These are phyloP conservation scores for Sphaerophoria rueppellii DNA, from an alignment of 2,888 invertebrate species.

Conservation along the genomic window DNA sequence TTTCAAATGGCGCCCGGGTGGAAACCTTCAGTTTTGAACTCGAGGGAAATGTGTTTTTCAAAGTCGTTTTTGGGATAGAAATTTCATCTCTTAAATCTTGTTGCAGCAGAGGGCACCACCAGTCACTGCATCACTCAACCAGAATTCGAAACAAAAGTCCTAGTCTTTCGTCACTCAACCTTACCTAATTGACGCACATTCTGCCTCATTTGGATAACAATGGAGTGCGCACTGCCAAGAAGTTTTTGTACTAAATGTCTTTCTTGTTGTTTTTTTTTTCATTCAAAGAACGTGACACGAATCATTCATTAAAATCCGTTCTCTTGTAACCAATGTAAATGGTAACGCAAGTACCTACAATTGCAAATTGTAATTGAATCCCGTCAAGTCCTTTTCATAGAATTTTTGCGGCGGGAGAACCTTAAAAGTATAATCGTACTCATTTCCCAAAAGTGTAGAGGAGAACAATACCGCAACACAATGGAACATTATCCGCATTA, in stretches of 20 bases:
- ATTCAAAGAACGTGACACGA: constrained; percentile 61
- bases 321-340: constrained; percentile 67
- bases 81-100: no score
- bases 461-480: constrained; percentile 29
- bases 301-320: constrained; percentile 49
- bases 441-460: constrained; percentile 1
- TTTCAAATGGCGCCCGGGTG: background rate
- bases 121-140: constrained; percentile 35
- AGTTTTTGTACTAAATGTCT: constrained; percentile 14
- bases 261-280: background rate
- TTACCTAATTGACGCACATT: constrained; percentile 70
- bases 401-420: background rate
- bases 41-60: no score
- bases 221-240: constrained; percentile 16
- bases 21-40: no score
- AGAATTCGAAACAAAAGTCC: constrained; percentile 43
- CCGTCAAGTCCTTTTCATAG: constrained; percentile 47
- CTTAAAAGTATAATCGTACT: constrained; percentile 4
- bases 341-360: constrained; percentile 66
- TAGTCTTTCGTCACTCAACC: constrained; percentile 57
- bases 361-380: constrained; percentile 65
- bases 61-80: no score
- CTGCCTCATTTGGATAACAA: constrained; percentile 64
- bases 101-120: background rate
- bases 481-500: constrained; percentile 54